Percentiles rank a stretch among this genome's conserved stretches.
phyloP scores from a whole-genome alignment of 2,888 invertebrate species.

The Leucoptera coffeella region DNA sequence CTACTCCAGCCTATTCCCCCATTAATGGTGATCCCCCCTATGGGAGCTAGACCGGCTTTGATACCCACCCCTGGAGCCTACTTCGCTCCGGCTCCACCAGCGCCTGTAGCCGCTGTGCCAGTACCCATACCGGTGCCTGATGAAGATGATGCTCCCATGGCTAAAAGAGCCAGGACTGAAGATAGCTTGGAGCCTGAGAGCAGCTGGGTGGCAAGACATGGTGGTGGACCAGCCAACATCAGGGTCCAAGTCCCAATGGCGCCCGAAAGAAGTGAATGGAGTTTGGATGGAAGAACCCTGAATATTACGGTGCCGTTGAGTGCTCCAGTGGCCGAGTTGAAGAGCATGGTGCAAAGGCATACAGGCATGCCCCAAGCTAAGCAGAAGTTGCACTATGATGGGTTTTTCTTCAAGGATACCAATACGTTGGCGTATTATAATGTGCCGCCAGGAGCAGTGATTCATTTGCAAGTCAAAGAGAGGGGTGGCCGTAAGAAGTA shows the following conservation, averaged over 20 bases:
- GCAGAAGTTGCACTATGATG: conserved; percentile 95
- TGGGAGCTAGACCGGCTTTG: conserved; percentile 31
- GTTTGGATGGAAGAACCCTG: conserved; percentile 84
- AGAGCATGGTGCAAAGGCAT: conserved; percentile 78
- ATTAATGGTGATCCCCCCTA: conserved; percentile 44
- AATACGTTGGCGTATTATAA: conserved; percentile 95
- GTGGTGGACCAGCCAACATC: conserved; percentile 16
- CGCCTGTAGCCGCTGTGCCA: conserved; percentile 11
- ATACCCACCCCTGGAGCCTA: conserved; percentile 30
- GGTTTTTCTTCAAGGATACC: conserved; percentile 96
- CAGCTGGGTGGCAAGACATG: conserved; percentile 24
- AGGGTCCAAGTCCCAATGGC: conserved; percentile 73
- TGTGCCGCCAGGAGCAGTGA: conserved; percentile 73
- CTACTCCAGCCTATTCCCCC: conserved; percentile 35
- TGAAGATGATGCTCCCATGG: conserved; percentile 82
- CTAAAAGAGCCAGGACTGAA: conserved; percentile 86
- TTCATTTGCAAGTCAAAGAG: conserved; percentile 92
- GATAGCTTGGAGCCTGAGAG: conserved; percentile 89
- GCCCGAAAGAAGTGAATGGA: conserved; percentile 92
- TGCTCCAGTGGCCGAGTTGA: conserved; percentile 79
- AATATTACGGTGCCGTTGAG: conserved; percentile 69
- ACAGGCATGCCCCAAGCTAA: conserved; percentile 94
- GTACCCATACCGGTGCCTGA: too few species aligned
- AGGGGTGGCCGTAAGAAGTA: conserved; percentile 97
- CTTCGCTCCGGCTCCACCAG: conserved; percentile 10